Conservation (phyloP, 2,113 vertebrate genomes). For the Pyxicephalus adspersus region DNA sequence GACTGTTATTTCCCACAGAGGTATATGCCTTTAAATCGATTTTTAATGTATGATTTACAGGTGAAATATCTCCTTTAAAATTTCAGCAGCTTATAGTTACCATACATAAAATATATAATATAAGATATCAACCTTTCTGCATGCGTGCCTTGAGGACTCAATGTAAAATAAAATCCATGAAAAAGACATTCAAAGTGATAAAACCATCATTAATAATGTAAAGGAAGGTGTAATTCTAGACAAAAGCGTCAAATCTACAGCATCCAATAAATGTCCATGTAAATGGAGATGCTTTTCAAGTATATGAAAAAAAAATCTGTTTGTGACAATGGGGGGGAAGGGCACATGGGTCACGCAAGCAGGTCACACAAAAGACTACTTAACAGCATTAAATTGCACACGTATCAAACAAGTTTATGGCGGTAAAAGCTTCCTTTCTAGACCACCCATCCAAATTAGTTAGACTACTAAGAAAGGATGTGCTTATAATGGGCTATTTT, state of each 20-base stretch:
- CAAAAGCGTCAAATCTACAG: constrained; percentile 1
- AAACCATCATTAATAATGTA: constrained; percentile 43
- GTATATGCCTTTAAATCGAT: too few species aligned
- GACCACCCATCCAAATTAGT: constrained; percentile 36
- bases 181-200: constrained; percentile 37
- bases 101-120: constrained; percentile 30
- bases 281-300: constrained; percentile 20
- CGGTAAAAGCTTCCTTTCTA: background rate
- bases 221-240: constrained; percentile 14
- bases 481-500: background rate
- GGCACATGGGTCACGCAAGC: background rate
- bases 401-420: constrained; percentile 15
- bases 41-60: background rate
- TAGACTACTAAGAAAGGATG: constrained; percentile 5
- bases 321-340: background rate
- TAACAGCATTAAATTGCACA: constrained; percentile 22
- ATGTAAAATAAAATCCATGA: constrained; percentile 22
- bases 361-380: constrained; percentile 18
- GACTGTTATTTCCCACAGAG: too few species aligned
- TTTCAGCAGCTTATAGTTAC: too few species aligned
- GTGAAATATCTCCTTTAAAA: background rate
- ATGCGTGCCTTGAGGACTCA: constrained; percentile 27
- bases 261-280: constrained; percentile 8
- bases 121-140: constrained; percentile 10
- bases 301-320: background rate